A percentile compares a stretch with the other conserved stretches of the same genome.
Conservation (phyloP, 2,113 vertebrate genomes). For the Periophthalmus modestus region DNA sequence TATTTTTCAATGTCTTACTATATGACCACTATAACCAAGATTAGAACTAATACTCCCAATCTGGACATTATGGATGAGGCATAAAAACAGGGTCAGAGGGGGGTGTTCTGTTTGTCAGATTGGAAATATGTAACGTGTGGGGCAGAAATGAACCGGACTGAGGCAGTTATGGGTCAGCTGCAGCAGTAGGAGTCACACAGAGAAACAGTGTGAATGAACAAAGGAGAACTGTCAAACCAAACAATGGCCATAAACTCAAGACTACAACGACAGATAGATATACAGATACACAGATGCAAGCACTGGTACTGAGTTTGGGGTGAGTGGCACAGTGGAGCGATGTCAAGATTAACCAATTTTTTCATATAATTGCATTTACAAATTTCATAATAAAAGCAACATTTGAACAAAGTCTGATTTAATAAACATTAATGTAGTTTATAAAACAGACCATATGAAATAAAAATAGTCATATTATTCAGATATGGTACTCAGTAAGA, state of each 20-base stretch:
- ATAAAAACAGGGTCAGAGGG: not conserved
- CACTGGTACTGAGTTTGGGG: not conserved
- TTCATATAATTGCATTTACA: too few relatives aligned
- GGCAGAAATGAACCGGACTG: conserved; percentile 36
- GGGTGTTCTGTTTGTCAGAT: not conserved
- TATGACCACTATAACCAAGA: too few relatives aligned
- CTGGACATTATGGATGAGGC: not conserved
- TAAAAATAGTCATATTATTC: too few relatives aligned
- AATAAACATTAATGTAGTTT: too few relatives aligned
- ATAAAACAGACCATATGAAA: too few relatives aligned
- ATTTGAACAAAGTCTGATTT: too few relatives aligned
- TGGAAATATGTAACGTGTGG: conserved; percentile 31
- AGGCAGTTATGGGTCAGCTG: conserved; percentile 46
- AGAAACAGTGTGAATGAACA: conserved; percentile 55
- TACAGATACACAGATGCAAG: not conserved
- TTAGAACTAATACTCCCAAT: not conserved
- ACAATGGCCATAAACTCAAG: conserved; percentile 49
- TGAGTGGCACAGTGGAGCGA: not conserved
- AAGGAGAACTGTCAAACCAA: conserved; percentile 48
- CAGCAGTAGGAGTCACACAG: conserved; percentile 58
- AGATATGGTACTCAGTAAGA: too few relatives aligned
- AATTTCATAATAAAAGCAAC: too few relatives aligned
- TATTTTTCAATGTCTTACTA: too few relatives aligned
- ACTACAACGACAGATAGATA: not conserved
- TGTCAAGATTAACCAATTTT: not conserved